Evolutionary conservation across 2,797 vertebrate genomes (phyloP).

Genomic region (Hypotaenidia philippensis): DNA sequence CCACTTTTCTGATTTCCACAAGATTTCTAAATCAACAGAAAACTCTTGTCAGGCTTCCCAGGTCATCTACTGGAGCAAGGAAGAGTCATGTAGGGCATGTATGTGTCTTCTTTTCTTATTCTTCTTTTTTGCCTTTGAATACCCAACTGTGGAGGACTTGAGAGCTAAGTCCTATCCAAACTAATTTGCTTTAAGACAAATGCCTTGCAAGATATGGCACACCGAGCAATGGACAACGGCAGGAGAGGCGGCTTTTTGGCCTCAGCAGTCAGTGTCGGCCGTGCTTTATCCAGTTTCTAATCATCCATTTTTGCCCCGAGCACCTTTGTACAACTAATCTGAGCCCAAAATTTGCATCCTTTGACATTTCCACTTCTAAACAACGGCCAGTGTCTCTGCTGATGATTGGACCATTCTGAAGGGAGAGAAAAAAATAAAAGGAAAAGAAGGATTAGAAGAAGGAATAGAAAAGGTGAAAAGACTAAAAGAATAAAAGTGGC

Average conservation of each 20-base stretch:
- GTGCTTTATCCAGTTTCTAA: constrained; percentile 96
- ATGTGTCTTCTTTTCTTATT: neutral
- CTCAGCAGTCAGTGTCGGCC: constrained; percentile 86
- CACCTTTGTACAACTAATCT: constrained; percentile 95
- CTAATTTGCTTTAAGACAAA: constrained; percentile 16
- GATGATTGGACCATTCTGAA: constrained; percentile 94
- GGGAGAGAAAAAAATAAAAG: neutral
- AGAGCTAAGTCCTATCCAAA: neutral
- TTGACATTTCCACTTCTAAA: constrained; percentile 96
- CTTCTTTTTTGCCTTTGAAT: neutral
- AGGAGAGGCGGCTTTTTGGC: neutral
- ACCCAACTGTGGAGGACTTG: neutral
- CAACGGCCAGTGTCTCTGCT: constrained; percentile 95
- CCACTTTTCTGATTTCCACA: neutral
- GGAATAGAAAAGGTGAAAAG: neutral
- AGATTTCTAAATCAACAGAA: constrained; percentile 19
- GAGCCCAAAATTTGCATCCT: constrained; percentile 96
- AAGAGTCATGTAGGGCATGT: neutral
- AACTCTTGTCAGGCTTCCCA: neutral
- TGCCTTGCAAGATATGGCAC: constrained; percentile 12
- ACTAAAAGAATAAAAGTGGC: neutral
- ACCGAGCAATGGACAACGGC: constrained; percentile 4
- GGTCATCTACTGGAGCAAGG: neutral
- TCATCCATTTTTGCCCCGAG: constrained; percentile 98
- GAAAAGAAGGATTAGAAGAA: neutral